A percentile compares a stretch with the other conserved stretches of the same genome.
These are phyloP conservation scores for Palythoa grandiflora DNA, from an alignment of 92 coral and sea anemone genomes.

Conservation along the genomic window DNA sequence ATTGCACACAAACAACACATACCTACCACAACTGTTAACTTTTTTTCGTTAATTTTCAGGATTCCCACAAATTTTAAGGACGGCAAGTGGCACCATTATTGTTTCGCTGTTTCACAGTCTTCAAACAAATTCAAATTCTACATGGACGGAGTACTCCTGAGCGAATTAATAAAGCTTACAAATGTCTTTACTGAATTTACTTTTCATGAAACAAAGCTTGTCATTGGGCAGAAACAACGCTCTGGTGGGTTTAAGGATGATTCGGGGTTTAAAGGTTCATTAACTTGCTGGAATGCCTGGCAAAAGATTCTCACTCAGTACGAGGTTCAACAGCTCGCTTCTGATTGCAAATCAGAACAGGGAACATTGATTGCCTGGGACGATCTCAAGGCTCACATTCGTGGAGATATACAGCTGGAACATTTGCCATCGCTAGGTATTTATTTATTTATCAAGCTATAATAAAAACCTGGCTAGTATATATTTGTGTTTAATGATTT, in stretches of 20 bases:
- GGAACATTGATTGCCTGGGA: constrained; percentile 30
- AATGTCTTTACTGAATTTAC: no score
- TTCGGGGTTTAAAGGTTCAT: neutral
- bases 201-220: no score
- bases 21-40: no score
- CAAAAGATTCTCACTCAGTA: neutral
- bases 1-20: no score
- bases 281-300: constrained; percentile 42
- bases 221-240: constrained; percentile 34
- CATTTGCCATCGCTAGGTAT: neutral
- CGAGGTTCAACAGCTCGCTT: constrained; percentile 20
- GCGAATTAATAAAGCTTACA: no score
- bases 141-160: neutral
- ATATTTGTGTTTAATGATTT: no score
- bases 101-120: neutral
- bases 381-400: neutral
- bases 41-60: neutral
- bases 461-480: no score
- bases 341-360: constrained; percentile 16
- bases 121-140: neutral
- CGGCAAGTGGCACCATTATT: constrained; percentile 26
- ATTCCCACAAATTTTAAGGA: neutral
- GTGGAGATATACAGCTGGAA: constrained; percentile 29
- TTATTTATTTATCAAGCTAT: no score
- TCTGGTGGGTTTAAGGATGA: neutral